phyloP scores from a whole-genome alignment of 23 tunicate species.

The Styela plicata region DNA sequence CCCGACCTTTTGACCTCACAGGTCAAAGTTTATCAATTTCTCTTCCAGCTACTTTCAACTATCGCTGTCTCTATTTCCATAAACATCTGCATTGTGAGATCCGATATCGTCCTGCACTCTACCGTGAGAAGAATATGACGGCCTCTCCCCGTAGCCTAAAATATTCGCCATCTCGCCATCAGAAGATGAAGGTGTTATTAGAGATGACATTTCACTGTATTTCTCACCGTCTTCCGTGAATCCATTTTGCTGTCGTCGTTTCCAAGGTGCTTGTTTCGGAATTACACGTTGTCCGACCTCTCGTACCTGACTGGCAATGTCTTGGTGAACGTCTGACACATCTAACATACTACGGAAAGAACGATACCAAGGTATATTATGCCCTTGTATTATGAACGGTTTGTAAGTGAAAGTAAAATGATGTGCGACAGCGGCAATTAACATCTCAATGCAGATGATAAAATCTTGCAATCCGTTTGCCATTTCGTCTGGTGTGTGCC shows the following conservation, averaged over 20 bases:
- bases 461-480: conserved; percentile 81
- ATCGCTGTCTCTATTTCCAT: conserved; percentile 4
- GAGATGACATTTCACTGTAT: background rate
- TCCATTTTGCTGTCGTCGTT: conserved; percentile 37
- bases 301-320: conserved; percentile 89
- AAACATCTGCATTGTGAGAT: background rate
- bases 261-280: conserved; percentile 16
- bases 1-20: too few relatives aligned
- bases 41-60: background rate
- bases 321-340: conserved; percentile 81
- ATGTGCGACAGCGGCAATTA: conserved; percentile 84
- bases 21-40: conserved; percentile 2
- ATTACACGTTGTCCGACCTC: conserved; percentile 59
- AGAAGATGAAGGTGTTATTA: conserved; percentile 70
- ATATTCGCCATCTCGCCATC: conserved; percentile 87
- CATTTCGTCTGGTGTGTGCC: conserved; percentile 45
- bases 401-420: conserved; percentile 82
- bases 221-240: conserved; percentile 17
- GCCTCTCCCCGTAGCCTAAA: conserved; percentile 49
- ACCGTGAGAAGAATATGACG: conserved; percentile 18
- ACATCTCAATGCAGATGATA: conserved; percentile 90
- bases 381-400: conserved; percentile 68
- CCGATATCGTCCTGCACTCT: conserved; percentile 17
- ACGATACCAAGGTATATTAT: conserved; percentile 93
- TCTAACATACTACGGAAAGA: conserved; percentile 81